Base-by-base conservation (phyloP, 1,140 invertebrate genomes). In the Solenopsis fugax region DNA sequence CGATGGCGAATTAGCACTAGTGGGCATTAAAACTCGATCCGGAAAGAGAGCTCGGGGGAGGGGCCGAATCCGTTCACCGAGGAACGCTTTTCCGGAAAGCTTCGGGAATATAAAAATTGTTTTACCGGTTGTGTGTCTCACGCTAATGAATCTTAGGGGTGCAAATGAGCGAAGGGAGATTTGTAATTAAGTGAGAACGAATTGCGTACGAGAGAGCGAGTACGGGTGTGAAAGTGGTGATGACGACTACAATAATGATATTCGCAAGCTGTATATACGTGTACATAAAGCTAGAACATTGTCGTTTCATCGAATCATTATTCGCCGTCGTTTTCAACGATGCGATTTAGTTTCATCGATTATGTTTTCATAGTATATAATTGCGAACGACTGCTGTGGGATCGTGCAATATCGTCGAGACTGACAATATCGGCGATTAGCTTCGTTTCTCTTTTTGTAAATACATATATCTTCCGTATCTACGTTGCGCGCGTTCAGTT, bases 271-370 rank as follows among this genome's bases (percentile, higher is more conserved):
- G 93, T 94, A 93, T 76, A 94, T 93, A 93, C 24, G 88, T 93
- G 93, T 94, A 94, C 88, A 94, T 93, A 93, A 67, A 67, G 82
- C 91, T 93, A 93, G 92, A 91, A 78, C 80, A 90, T 92, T 89
- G 91, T 93, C 92, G 91, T 93, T 91, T 92, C 87, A 91, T 89
- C 90, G 92, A 91, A 90, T 88, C 86, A 92, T 90, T 93, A 92
- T 89, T 85, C 92, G 92, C 88, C 64, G 86, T 75, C 82, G 88
- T 88, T 84, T 60, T 13, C 13, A 48, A 54, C 80, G 58, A 56
- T 77, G 56, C 62, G 37, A 85, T 84, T 90, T 88, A 86, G 65
- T 90, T 91, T 73, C 64, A 82, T 85, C 85, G 52, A 89, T 89
- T 92, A 91, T 64, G 91, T 93, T 93, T 92, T 91, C 86, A 91